Evolutionary conservation across 2,113 vertebrate species (phyloP), one percentile per base, ranked within the genome.

Genomic region (Bettongia penicillata): DNA sequence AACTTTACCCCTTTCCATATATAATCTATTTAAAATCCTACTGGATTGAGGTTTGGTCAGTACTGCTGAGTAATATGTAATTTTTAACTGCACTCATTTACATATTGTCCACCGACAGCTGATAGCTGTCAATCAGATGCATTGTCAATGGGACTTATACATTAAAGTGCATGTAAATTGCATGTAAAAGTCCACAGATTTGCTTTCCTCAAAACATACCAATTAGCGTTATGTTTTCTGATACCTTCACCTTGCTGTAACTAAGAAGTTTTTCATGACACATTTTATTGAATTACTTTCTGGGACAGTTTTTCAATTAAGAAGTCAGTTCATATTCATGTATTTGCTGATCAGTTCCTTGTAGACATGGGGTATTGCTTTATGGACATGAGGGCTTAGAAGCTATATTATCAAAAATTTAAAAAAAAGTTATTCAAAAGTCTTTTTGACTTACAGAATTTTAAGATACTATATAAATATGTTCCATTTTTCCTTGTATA

Each of bases 41-140:
- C 97, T 98, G 97, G 96, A 96, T 97, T 96, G 96, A 96, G 96
- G 97, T 96, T 90, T 96, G 94, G 96, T 94, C 93, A 97, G 91
- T 94, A 95, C 92, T 97, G 97, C 96, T 98, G 97, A 98, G 96
- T 97, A 98, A 98, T 96, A 93, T 84, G 94, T 93, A 95, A 97
- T 98, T 98, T 98, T 98, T 97, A 96, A 97, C 97, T 96, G 95
- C 96, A 96, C 89, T 96, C 96, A 89, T 93, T 96, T 96, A 94
- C 94, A 96, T 96, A 95, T 97, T 97, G 95, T 95, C 12, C 26
- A 14, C 3, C 51, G 93, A 97, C 97, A 96, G 95, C 96, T 94
- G 96, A 98, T 96, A 97, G 96, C 91, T 98, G 97, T 96, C 97
- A 96, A 96, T 98, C 97, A 98, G 94, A 90, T 97, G 97, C 68